phyloP scores from a whole-genome alignment of 2,888 invertebrate species.

The Apamea sordens region DNA sequence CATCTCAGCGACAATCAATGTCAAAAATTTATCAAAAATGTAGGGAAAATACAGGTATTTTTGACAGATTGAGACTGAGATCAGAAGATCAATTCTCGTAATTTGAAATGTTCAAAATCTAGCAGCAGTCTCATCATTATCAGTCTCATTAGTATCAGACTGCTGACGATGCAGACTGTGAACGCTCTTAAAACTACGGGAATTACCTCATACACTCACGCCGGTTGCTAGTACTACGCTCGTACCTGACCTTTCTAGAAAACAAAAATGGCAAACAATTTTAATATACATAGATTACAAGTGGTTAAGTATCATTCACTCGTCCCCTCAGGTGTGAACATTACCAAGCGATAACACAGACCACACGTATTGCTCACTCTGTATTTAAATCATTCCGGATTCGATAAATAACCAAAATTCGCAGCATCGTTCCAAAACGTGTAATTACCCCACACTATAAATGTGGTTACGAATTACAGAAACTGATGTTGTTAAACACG shows the following conservation, averaged over 20 bases:
- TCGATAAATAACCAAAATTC: constrained; percentile 27
- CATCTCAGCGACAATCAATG: too few relatives aligned
- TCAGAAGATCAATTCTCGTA: too few relatives aligned
- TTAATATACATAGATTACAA: neutral
- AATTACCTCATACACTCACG: too few relatives aligned
- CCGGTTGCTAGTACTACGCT: neutral
- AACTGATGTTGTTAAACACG: constrained; percentile 8
- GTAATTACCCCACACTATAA: constrained; percentile 15
- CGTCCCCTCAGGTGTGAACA: neutral
- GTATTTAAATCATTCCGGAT: constrained; percentile 20
- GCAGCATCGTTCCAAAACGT: neutral
- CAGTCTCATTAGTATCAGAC: too few relatives aligned
- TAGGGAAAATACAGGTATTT: too few relatives aligned
- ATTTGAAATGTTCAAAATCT: too few relatives aligned
- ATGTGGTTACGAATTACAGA: constrained; percentile 13
- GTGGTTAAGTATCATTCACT: neutral
- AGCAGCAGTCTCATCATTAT: too few relatives aligned
- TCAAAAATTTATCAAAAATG: too few relatives aligned
- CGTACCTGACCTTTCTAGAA: too few relatives aligned
- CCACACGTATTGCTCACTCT: neutral
- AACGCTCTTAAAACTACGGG: too few relatives aligned
- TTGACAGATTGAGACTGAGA: too few relatives aligned
- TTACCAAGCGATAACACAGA: neutral
- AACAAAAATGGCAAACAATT: neutral
- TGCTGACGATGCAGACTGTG: too few relatives aligned